These are phyloP conservation scores for Nudaria mundana DNA, from an alignment of 2,888 invertebrate species.

Conservation along the genomic window DNA sequence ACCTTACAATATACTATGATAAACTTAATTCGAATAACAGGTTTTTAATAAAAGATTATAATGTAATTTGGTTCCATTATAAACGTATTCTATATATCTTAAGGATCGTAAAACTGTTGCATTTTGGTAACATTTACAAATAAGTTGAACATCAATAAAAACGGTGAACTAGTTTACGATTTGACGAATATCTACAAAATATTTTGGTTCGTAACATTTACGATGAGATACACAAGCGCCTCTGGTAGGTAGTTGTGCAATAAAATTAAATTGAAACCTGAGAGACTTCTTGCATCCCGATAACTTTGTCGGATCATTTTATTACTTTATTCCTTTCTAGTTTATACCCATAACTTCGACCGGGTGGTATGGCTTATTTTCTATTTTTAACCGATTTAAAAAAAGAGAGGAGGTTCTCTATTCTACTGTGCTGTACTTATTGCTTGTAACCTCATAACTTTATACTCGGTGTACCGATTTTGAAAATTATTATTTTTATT, in stretches of 20 bases:
- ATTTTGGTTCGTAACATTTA: slow-evolving; percentile 36
- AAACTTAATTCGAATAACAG: slow-evolving; percentile 31
- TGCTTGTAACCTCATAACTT: no score
- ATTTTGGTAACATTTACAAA: slow-evolving; percentile 52
- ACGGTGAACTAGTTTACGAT: slow-evolving; percentile 51
- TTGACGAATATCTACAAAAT: slow-evolving; percentile 47
- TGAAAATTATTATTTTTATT: no score
- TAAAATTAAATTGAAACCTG: slow-evolving; percentile 34
- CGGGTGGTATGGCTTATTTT: no score
- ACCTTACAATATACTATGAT: no score
- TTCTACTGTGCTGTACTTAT: no score
- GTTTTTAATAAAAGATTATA: slow-evolving; percentile 39
- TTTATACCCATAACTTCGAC: no score
- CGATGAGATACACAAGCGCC: slow-evolving; percentile 33
- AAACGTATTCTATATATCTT: slow-evolving; percentile 37
- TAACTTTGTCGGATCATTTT: slow-evolving; percentile 35
- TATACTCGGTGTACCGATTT: no score
- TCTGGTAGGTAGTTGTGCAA: slow-evolving; percentile 28
- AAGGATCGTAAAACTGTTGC: slow-evolving; percentile 44
- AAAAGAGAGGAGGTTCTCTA: no score
- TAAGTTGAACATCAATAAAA: slow-evolving; percentile 55
- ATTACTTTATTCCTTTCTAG: slow-evolving; percentile 25
- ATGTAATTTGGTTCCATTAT: slow-evolving; percentile 43
- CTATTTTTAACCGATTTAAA: no score
- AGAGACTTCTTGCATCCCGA: slow-evolving; percentile 25